Percentiles rank a stretch among this genome's conserved stretches.
Evolutionary conservation across 2,797 vertebrate genomes (phyloP).

Genomic region (Enteromius paludinosus): DNA sequence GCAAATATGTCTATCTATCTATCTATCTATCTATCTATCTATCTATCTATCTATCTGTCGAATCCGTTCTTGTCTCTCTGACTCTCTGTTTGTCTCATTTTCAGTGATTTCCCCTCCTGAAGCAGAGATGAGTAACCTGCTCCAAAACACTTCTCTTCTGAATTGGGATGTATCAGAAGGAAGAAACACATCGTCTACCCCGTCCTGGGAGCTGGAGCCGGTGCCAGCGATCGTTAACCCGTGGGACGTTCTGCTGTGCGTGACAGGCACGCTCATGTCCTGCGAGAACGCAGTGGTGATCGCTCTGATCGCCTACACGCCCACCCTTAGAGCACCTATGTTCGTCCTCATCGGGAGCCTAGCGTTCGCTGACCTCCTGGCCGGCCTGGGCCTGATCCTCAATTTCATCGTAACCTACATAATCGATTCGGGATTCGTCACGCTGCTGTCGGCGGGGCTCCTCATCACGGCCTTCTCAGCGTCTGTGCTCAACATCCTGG

Average conservation of each 20-base stretch:
- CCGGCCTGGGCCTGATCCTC: slow-evolving; percentile 86
- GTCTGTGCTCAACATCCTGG: slow-evolving; percentile 87
- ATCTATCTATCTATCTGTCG: background rate
- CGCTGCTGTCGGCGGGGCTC: slow-evolving; percentile 81
- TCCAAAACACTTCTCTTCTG: slow-evolving; percentile 66
- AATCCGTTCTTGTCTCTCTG: background rate
- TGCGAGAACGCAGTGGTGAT: slow-evolving; percentile 91
- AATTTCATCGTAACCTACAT: slow-evolving; percentile 86
- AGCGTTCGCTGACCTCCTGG: slow-evolving; percentile 87
- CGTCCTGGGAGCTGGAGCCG: slow-evolving; percentile 55
- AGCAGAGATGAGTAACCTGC: slow-evolving; percentile 78
- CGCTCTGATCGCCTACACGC: slow-evolving; percentile 86
- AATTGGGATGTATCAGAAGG: slow-evolving; percentile 59
- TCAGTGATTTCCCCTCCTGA: slow-evolving; percentile 81
- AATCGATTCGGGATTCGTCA: slow-evolving; percentile 78
- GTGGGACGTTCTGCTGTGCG: slow-evolving; percentile 89
- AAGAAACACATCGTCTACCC: slow-evolving; percentile 59
- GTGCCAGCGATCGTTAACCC: slow-evolving; percentile 82
- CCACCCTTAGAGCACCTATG: slow-evolving; percentile 83
- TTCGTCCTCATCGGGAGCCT: slow-evolving; percentile 89
- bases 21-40: background rate
- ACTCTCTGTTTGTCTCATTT: slow-evolving; percentile 38
- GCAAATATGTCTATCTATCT: background rate
- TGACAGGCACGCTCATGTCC: slow-evolving; percentile 87
- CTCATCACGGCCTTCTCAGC: slow-evolving; percentile 90